Base-by-base conservation (phyloP, 1,140 invertebrate genomes). In the Helicoverpa armigera region DNA sequence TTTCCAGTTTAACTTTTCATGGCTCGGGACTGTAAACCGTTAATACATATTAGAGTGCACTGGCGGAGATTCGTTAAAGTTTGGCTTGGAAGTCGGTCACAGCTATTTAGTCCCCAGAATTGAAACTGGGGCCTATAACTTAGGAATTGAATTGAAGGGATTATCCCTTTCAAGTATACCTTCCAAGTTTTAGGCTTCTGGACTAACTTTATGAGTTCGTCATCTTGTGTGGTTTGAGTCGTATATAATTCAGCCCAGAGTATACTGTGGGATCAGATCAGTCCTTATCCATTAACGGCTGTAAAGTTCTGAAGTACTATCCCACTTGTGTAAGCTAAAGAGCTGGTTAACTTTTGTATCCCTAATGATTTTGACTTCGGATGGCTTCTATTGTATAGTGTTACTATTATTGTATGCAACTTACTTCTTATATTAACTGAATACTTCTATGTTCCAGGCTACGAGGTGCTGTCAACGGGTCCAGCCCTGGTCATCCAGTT, bases 401-500 rank as follows among this genome's bases (percentile, higher is more conserved):
- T 43, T 35, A 7, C 35, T 4, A 35, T 0, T 35, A 35, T 43
- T 5, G 1, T 7, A 43, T 43, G 1, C 0, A n/a, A n/a, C 7
- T 54, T 18, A 9, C 16, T 3, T 3, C 53, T 54, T 18, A 18
- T 10, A 69, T 14, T 51, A 69, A 69, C 23, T 4, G 0, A 31
- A 29, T 9, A 12, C 7, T 29, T 51, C 0, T 10, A 54, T 56
- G 29, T 86, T 86, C 3, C 88, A 94, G 93, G 92, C 9, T 94
- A 90, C 74, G 97, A 98, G 87, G 96, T 98, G 35, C 95, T 98
- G 31, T 98, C 98, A 54, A 98, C 97, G 9, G 97, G 97, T 13
- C 96, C 97, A 14, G 96, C 97, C 84, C 95, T 98, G 29, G 96
- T 97, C 84, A 95, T 98, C 61, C 97, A 98, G 91, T 98, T 98